Evolutionary conservation across 2,113 vertebrate species (phyloP).

Genomic region (Pontoporia blainvillei): DNA sequence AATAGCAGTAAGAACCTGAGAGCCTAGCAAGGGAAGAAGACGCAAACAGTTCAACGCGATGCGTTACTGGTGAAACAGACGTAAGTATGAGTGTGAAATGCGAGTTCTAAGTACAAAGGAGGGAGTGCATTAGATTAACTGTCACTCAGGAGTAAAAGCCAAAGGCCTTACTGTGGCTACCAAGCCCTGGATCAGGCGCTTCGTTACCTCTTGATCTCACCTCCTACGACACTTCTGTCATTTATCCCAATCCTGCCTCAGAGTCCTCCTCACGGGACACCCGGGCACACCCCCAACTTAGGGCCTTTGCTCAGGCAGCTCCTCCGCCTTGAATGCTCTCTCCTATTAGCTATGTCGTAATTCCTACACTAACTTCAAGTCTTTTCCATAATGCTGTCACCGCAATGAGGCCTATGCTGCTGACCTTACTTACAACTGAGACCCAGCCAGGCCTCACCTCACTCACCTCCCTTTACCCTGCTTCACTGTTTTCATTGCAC

Average conservation of each 20-base stretch:
- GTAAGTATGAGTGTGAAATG: not conserved
- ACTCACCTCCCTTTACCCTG: not conserved
- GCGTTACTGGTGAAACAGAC: slow-evolving; percentile 45
- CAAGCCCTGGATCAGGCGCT: not conserved
- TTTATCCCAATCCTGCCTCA: not conserved
- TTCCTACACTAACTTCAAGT: not conserved
- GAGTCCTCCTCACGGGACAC: not conserved
- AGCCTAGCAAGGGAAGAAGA: not conserved
- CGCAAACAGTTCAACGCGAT: slow-evolving; percentile 46
- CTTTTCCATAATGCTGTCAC: not conserved
- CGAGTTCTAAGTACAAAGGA: slow-evolving; percentile 8
- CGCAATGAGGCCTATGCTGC: not conserved
- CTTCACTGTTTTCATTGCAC: not conserved
- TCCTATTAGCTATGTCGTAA: not conserved
- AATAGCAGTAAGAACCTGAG: slow-evolving; percentile 6
- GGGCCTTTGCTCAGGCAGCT: not conserved
- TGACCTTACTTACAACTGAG: not conserved
- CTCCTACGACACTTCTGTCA: not conserved
- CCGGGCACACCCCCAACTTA: not conserved
- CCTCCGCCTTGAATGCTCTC: not conserved
- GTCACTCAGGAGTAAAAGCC: slow-evolving; percentile 52
- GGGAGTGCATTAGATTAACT: slow-evolving; percentile 49
- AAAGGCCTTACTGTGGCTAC: not conserved
- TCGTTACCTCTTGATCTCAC: not conserved
- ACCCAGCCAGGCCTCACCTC: not conserved